Percentiles rank a stretch among this genome's conserved stretches.
These are phyloP conservation scores for Ceratotherium simum DNA, from an alignment of 2,113 vertebrate genomes.

Conservation along the genomic window DNA sequence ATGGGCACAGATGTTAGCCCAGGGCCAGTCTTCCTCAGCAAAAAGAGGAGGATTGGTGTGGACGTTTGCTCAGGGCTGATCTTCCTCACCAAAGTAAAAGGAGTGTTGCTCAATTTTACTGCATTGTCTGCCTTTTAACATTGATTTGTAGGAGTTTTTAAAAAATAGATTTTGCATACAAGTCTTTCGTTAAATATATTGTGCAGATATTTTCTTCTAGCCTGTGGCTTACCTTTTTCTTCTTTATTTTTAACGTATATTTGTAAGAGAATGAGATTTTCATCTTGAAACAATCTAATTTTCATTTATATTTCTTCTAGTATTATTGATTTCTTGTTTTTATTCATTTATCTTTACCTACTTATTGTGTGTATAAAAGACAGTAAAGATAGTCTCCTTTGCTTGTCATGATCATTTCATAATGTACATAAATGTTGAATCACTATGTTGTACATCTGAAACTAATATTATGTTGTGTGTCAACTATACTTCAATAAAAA, in stretches of 20 bases:
- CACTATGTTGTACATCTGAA: no score
- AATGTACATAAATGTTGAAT: no score
- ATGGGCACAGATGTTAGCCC: no score
- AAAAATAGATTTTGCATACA: neutral
- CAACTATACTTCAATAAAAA: no score
- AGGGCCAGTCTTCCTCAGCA: no score
- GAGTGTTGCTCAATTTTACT: neutral
- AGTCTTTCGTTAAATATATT: neutral
- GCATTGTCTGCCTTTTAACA: neutral
- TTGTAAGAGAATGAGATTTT: neutral
- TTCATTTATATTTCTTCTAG: neutral
- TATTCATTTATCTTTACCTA: neutral
- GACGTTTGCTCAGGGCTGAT: no score
- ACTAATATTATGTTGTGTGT: no score
- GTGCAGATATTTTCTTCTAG: neutral
- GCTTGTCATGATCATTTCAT: no score
- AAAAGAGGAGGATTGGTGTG: no score
- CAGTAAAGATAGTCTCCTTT: neutral
- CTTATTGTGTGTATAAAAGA: neutral
- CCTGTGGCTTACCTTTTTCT: no score
- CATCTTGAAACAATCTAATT: neutral
- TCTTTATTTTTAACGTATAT: neutral
- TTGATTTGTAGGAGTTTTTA: neutral
- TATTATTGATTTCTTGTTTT: neutral
- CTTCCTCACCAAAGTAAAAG: neutral